Evolutionary conservation across 1,140 invertebrate species (phyloP), one percentile per base, ranked within the genome.

Genomic region (Leptonema lineaticorne): DNA sequence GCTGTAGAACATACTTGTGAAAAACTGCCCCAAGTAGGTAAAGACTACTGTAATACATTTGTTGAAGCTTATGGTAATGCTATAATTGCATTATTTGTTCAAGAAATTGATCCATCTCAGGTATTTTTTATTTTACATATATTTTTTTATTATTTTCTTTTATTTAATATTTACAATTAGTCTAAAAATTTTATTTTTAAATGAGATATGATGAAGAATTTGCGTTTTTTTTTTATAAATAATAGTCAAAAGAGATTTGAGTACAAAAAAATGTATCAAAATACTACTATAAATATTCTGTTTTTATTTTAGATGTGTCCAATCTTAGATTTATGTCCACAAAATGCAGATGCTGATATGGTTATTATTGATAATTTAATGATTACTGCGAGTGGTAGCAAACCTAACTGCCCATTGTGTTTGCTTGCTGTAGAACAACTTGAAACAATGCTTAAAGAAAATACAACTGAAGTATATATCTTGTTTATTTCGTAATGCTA

Each of bases 71-170:
- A 94, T 76, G 90, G 90, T 11, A 86, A 89, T 75, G 88, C 87
- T n/a, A 75, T 94, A 41, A 85, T 93, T 69, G 87, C 90, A 29
- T 75, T 94, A 64, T 76, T 95, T 9, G 88, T 87, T n/a, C 89
- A 93, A 77, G 85, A 91, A 79, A 87, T 94, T 41, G 91, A 94
- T 82, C 92, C 93, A 16, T 84, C 88, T 57, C 79, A 83, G 68
- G 87, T 91, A 73, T 26, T 2, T 24, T 11, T 26, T 41, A 11
- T 2, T 4, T 1, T 53, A 26, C 46, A 48, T 41, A 80, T 76
- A 75, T 45, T 6, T 56, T 18, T 53, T 9, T 65, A 46, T 16
- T 11, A 37, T 37, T 41, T n/a, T 63, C 8, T 41, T 6, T 30
- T 16, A 5, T 18, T 18, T 16, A 18, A 27, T 28, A 3, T 14